These are phyloP conservation scores for Megalurothrips usitatus DNA, from an alignment of 2,888 invertebrate species.

Conservation along the genomic window DNA sequence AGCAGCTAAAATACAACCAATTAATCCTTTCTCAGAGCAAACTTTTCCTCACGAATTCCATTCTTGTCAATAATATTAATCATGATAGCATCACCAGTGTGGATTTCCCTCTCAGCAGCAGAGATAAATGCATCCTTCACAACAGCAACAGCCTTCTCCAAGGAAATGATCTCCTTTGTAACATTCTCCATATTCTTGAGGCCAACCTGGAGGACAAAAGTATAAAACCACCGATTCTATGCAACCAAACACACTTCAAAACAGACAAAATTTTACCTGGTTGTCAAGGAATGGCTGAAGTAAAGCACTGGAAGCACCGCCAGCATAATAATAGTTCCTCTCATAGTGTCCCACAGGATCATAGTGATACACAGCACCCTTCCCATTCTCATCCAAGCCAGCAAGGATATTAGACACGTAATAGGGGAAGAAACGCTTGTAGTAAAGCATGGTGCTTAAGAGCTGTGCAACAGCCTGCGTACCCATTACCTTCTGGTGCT, in stretches of 20 bases:
- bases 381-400: conserved; percentile 87
- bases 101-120: conserved; percentile 96
- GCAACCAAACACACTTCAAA: neutral
- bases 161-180: conserved; percentile 57
- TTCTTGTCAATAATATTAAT: conserved; percentile 84
- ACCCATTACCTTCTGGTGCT: conserved; percentile 88
- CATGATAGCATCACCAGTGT: conserved; percentile 87
- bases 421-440: conserved; percentile 97
- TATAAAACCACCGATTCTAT: neutral
- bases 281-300: conserved; percentile 94
- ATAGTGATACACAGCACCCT: conserved; percentile 92
- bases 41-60: conserved; percentile 68
- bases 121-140: conserved; percentile 96
- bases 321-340: conserved; percentile 75
- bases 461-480: conserved; percentile 93
- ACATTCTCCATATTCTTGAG: conserved; percentile 79
- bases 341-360: conserved; percentile 97
- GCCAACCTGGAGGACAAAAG: conserved; percentile 60
- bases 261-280: conserved; percentile 54
- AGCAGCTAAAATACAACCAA: neutral
- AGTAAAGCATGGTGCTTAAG: conserved; percentile 92
- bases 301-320: conserved; percentile 84
- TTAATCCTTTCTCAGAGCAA: conserved; percentile 85
- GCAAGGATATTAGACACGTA: conserved; percentile 93
- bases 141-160: conserved; percentile 77